Base-by-base conservation (phyloP, 2,797 vertebrate species). In the Pteropus rufus region DNA sequence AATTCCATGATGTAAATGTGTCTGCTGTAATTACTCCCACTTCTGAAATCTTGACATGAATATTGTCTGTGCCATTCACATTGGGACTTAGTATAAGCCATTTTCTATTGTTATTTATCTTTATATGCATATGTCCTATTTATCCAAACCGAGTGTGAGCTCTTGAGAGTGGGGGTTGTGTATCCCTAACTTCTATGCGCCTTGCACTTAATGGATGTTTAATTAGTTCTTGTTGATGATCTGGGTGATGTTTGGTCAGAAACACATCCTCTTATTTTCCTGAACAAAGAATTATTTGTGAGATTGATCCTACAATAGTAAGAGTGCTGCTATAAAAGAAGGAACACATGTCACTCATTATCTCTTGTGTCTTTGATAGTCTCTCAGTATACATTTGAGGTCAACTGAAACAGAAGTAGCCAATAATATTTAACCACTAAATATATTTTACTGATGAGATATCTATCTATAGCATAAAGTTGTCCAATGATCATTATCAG, bases 81-180 rank as follows among this genome's bases (percentile, higher is more conserved):
- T 2, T 88, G 92, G 79, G 54, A 84, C 46, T 75, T 76, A 72
- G 12, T 70, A n/a, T 75, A 92, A 94, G 31, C 34, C 36, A 94
- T 91, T 89, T 92, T 94, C 85, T 93, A 67, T 65, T 93, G 92
- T 83, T 95, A 77, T 93, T 94, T 97, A 92, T 96, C 64, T 94
- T 83, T 93, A 58, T 80, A 90, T 79, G 56, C 67, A 65, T 93
- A 92, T 89, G 80, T 89, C 39, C 41, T 91, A 84, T 89, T 77
- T 93, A 90, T 75, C 26, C 92, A 92, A 89, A 92, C 79, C 94
- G 92, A 95, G 54, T 77, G 36, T 83, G 79, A 81, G 54, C 44
- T 96, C 39, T 75, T 91, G n/a, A 72, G 52, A 10, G 52, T 52
- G 72, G 82, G 64, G 34, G 1, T 15, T 73, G 5, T 79, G 41